These are phyloP conservation scores for Arion vulgaris DNA, from an alignment of 1,140 invertebrate genomes.

Conservation along the genomic window DNA sequence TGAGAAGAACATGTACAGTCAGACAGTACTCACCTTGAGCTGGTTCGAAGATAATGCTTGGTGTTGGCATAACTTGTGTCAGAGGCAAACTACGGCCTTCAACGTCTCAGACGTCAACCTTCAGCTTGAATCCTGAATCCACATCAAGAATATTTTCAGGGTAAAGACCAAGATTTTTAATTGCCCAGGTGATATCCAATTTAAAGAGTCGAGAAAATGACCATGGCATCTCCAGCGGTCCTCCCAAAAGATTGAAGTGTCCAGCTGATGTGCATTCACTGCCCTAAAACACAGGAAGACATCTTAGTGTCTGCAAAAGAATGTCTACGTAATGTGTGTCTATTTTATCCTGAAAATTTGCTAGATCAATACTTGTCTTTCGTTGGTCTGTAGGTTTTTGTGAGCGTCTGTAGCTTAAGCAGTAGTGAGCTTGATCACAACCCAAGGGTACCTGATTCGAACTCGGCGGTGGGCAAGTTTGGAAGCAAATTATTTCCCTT, in stretches of 20 bases:
- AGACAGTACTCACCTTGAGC: not conserved
- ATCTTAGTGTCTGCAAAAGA: too few relatives aligned
- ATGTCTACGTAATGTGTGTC: too few relatives aligned
- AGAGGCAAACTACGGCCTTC: not conserved
- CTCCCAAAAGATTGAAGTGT: slow-evolving; percentile 36
- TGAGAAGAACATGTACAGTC: too few relatives aligned
- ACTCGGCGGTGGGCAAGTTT: too few relatives aligned
- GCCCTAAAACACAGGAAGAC: not conserved
- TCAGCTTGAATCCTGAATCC: not conserved
- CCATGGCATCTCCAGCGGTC: slow-evolving; percentile 42
- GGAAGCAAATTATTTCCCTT: too few relatives aligned
- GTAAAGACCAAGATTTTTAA: not conserved
- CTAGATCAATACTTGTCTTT: too few relatives aligned
- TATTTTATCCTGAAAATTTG: too few relatives aligned
- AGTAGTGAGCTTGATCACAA: too few relatives aligned
- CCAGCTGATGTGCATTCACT: slow-evolving; percentile 32
- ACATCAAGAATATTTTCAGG: not conserved
- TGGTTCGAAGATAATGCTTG: not conserved
- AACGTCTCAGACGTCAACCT: not conserved
- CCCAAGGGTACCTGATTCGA: too few relatives aligned
- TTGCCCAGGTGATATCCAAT: slow-evolving; percentile 1
- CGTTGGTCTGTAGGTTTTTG: too few relatives aligned
- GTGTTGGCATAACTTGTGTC: not conserved
- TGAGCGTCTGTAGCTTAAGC: too few relatives aligned
- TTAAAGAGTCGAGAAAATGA: slow-evolving; percentile 39